Base-by-base conservation (phyloP, 2,113 vertebrate genomes). In the Dolichallabes microphthalmus region DNA sequence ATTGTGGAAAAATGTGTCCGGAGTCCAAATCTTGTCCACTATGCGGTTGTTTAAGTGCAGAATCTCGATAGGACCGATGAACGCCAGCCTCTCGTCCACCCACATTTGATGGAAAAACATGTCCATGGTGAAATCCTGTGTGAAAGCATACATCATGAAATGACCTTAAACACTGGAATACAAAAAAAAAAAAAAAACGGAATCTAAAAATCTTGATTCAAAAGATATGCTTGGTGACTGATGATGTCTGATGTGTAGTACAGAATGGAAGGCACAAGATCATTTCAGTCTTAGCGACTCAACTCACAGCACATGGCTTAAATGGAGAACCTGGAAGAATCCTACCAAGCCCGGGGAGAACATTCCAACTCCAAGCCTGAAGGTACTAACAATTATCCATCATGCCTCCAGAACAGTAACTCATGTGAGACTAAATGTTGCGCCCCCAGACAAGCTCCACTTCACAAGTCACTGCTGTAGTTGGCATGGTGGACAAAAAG, bases 51-150 rank as follows among this genome's bases (percentile, higher is more conserved):
- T 96, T 60, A 96, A 88, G 5, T 93, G 91, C 74, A 96, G 90
- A 86, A 95, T 95, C 90, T 95, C 94, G 45, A 71, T 92, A 11
- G 93, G 94, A 57, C 95, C 95, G 20, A 95, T 91, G 3, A 94
- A 96, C 77, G 93, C 92, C 35, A 96, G 87, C 86, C 95, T 91
- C 89, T 95, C 93, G n/a, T 96, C 95, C 50, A 96, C 90, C 95
- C 95, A 96, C 91, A 93, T 95, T 89, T 96, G 95, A 55, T 95
- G 94, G 85, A 95, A 95, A 90, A 95, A 96, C 92, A 96, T 95
- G 88, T 95, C 95, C 91, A 95, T 94, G 66, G 94, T 96, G 89
- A 92, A 96, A 50, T 95, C 95, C 95, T 95, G 89, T 25, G 39
- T 27, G 53, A 32, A 0, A 84, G 30, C 71, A 64, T 1, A 52